These are phyloP conservation scores for Metridium senile DNA, from an alignment of 92 coral and sea anemone genomes.

Conservation along the genomic window DNA sequence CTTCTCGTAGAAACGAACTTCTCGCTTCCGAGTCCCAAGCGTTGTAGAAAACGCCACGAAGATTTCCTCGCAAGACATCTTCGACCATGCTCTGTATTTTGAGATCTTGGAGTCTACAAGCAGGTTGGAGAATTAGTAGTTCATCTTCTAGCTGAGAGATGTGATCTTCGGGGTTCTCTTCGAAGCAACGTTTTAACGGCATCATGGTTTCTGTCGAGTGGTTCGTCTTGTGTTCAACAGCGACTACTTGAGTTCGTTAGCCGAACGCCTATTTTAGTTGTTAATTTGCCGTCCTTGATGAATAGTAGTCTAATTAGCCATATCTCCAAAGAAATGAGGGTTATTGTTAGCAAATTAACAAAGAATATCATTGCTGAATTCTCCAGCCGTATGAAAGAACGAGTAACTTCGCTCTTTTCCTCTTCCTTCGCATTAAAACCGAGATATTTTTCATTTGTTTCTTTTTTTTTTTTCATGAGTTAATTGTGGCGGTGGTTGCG, in stretches of 20 bases:
- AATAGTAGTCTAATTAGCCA: slow-evolving; percentile 23
- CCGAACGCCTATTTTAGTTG: slow-evolving; percentile 12
- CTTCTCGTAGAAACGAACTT: slow-evolving; percentile 67
- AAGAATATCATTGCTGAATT: background rate
- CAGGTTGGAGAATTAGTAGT: slow-evolving; percentile 78
- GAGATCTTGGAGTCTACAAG: slow-evolving; percentile 84
- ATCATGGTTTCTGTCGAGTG: slow-evolving; percentile 20
- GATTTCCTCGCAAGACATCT: slow-evolving; percentile 66
- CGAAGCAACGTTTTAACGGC: slow-evolving; percentile 35
- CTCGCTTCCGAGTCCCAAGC: slow-evolving; percentile 80
- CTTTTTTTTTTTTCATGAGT: too few species aligned
- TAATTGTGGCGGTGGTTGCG: background rate
- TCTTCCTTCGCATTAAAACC: background rate
- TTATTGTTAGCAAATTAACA: slow-evolving; percentile 1
- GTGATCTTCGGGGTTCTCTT: slow-evolving; percentile 7
- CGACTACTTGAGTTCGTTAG: slow-evolving; percentile 19
- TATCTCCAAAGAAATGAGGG: slow-evolving; percentile 29
- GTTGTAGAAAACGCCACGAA: slow-evolving; percentile 57
- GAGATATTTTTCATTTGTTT: background rate
- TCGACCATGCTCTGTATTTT: slow-evolving; percentile 76
- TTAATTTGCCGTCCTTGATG: slow-evolving; percentile 14
- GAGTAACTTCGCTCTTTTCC: background rate
- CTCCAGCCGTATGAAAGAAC: background rate
- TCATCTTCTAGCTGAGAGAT: slow-evolving; percentile 18
- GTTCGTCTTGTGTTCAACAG: background rate